phyloP scores from a whole-genome alignment of 2,113 vertebrate genomes.

The Colinus virginianus region DNA sequence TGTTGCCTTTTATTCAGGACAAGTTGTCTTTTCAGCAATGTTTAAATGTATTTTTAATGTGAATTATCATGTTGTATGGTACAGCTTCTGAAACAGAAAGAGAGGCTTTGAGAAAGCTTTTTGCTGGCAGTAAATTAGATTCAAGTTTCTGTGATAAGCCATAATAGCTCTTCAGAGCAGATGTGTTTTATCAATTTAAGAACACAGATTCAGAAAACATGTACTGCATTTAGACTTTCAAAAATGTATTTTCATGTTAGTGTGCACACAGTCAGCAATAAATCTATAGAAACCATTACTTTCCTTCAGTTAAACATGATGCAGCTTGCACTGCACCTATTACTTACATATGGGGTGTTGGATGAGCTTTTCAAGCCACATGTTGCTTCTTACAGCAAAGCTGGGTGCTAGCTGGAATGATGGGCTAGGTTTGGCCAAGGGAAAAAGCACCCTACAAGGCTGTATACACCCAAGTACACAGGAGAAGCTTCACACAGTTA shows the following conservation, averaged over 20 bases:
- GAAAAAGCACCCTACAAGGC: neutral
- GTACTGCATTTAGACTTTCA: neutral
- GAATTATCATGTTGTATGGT: conserved; percentile 52
- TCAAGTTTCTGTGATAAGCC: conserved; percentile 54
- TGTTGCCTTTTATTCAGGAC: conserved; percentile 33
- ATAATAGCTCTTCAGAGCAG: conserved; percentile 61
- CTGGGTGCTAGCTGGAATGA: neutral
- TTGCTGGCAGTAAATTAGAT: conserved; percentile 54
- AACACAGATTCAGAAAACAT: conserved; percentile 32
- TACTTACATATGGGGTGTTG: neutral
- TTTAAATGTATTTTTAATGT: conserved; percentile 55
- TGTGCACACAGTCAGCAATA: conserved; percentile 44
- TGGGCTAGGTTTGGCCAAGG: neutral
- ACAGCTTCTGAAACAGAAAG: conserved; percentile 19
- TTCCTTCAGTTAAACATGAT: neutral
- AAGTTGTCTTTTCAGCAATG: conserved; percentile 56
- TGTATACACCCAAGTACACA: neutral
- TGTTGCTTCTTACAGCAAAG: neutral
- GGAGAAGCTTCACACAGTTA: neutral
- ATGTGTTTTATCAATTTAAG: conserved; percentile 70
- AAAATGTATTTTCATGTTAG: conserved; percentile 30
- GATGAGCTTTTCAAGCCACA: neutral
- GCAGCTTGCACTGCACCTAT: conserved; percentile 9
- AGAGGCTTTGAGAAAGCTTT: conserved; percentile 40
- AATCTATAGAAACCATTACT: conserved; percentile 7